Evolutionary conservation across 53 echinoderm and acorn worm species (phyloP).

Genomic region (Arbacia lixula): DNA sequence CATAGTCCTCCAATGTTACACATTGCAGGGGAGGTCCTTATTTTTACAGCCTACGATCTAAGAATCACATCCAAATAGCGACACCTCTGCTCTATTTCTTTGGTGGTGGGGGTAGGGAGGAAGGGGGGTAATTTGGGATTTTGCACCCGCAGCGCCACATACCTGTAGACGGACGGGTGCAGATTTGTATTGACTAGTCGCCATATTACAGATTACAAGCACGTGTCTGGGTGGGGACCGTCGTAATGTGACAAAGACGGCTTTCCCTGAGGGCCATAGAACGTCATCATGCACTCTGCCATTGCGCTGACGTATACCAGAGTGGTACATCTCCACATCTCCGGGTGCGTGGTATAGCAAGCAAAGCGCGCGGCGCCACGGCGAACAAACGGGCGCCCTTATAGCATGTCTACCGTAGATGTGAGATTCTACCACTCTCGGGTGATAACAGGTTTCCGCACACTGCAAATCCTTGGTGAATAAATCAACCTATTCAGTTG

Average conservation of each 20-base stretch:
- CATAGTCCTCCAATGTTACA: too few species aligned
- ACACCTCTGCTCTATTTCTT: too few species aligned
- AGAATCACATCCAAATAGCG: too few species aligned
- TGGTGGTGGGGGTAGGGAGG: too few species aligned
- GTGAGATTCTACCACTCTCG: slow-evolving; percentile 12
- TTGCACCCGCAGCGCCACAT: too few species aligned
- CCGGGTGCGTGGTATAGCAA: not conserved
- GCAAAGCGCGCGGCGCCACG: not conserved
- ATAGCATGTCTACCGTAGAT: slow-evolving; percentile 2
- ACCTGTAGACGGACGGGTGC: too few species aligned
- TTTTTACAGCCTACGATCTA: too few species aligned
- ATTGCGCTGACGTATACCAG: slow-evolving; percentile 10
- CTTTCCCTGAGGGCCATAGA: not conserved
- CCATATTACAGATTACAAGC: slow-evolving; percentile 36
- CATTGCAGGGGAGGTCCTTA: too few species aligned
- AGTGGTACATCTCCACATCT: slow-evolving; percentile 33
- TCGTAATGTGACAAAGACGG: slow-evolving; percentile 45
- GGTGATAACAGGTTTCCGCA: slow-evolving; percentile 5
- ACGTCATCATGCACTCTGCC: slow-evolving; percentile 24
- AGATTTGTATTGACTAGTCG: too few species aligned
- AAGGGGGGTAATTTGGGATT: too few species aligned
- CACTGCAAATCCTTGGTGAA: not conserved
- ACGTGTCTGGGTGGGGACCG: slow-evolving; percentile 23
- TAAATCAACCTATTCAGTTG: slow-evolving; percentile 1
- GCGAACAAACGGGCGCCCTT: not conserved